Evolutionary conservation across 2,113 vertebrate genomes (phyloP).

Genomic region (Tapirus terrestris): DNA sequence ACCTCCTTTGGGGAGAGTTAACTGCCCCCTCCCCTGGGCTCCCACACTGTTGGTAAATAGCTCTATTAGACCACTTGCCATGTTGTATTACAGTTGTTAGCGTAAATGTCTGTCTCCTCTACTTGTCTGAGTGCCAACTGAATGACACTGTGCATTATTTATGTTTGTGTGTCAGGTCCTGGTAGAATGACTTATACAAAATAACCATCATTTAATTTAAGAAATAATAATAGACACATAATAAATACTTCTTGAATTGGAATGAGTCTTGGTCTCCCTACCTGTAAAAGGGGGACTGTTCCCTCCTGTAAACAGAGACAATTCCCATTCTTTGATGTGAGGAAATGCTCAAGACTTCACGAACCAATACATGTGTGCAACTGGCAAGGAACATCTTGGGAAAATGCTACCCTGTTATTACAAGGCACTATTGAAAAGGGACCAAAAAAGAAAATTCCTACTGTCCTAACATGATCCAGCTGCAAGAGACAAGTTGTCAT

Average conservation of each 20-base stretch:
- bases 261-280: neutral
- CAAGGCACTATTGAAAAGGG: constrained; percentile 55
- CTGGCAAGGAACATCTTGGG: constrained; percentile 64
- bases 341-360: neutral
- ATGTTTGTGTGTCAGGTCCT: neutral
- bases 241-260: neutral
- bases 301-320: neutral
- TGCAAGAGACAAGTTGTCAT: constrained; percentile 72
- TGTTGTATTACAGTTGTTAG: constrained; percentile 26
- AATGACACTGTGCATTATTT: neutral
- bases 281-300: constrained; percentile 6
- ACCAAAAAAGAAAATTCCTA: constrained; percentile 67
- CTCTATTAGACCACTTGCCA: neutral
- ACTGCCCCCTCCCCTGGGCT: neutral
- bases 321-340: constrained; percentile 24
- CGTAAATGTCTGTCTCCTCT: neutral
- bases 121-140: neutral
- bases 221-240: neutral
- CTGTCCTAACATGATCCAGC: constrained; percentile 52
- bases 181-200: neutral
- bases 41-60: neutral
- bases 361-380: constrained; percentile 55
- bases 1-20: neutral
- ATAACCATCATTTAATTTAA: neutral
- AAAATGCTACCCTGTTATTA: constrained; percentile 68